phyloP scores from a whole-genome alignment of 2,888 invertebrate species.

The Rambutsinella grinnellia region DNA sequence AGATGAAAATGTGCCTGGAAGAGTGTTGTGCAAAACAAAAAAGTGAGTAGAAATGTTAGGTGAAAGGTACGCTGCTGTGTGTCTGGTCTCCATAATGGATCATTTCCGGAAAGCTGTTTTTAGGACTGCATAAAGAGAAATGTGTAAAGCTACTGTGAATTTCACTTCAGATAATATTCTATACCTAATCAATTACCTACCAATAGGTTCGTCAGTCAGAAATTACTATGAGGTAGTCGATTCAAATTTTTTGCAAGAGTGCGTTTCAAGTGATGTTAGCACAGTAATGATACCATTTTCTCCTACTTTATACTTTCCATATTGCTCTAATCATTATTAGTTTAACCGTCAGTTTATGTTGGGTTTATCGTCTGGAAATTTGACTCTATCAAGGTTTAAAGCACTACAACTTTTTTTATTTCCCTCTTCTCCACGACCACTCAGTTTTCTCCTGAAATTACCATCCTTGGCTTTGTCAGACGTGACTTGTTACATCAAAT shows the following conservation, averaged over 20 bases:
- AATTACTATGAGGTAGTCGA: conserved; percentile 11
- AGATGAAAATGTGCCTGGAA: too few species aligned
- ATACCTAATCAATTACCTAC: too few species aligned
- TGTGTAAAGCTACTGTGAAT: too few species aligned
- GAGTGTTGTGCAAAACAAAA: too few species aligned
- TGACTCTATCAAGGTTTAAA: neutral
- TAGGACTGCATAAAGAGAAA: too few species aligned
- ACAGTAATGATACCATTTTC: conserved; percentile 3
- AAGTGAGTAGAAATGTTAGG: too few species aligned
- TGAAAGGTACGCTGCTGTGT: conserved; percentile 3
- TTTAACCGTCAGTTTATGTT: conserved; percentile 13
- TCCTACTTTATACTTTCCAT: neutral
- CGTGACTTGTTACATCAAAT: conserved; percentile 43
- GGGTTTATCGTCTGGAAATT: conserved; percentile 29
- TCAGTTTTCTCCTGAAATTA: conserved; percentile 28
- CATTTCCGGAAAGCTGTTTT: too few species aligned
- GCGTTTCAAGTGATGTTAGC: neutral
- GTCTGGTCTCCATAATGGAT: too few species aligned
- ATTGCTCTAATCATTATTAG: conserved; percentile 9
- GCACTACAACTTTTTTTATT: conserved; percentile 12
- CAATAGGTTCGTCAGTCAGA: too few species aligned
- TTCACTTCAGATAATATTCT: too few species aligned
- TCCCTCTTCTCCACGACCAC: neutral
- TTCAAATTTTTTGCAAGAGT: conserved; percentile 2
- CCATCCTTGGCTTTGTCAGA: conserved; percentile 34